A percentile compares a stretch with the other conserved stretches of the same genome.
Conservation (phyloP, 2,113 vertebrate species). For the Atlantisia rogersi region DNA sequence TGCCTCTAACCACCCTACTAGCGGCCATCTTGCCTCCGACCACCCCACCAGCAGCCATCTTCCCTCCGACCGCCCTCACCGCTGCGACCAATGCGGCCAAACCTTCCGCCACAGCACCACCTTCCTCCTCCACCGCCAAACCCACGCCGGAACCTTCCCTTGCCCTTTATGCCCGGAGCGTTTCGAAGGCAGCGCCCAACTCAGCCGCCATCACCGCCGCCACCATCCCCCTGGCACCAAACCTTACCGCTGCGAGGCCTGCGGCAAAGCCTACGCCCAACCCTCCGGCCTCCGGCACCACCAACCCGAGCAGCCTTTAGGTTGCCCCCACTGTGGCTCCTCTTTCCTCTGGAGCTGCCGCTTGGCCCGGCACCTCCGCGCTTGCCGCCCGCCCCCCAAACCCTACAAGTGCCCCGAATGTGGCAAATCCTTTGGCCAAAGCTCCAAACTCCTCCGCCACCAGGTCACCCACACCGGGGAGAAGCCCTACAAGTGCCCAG, state of each 20-base stretch:
- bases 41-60: too few species aligned
- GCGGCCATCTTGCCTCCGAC: too few species aligned
- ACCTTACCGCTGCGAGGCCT: background rate
- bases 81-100: background rate
- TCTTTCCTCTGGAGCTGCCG: background rate
- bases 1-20: too few species aligned
- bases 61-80: background rate
- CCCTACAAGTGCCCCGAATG: background rate
- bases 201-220: background rate
- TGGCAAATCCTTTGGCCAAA: background rate
- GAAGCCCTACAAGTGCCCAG: constrained; percentile 86
- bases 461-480: constrained; percentile 84
- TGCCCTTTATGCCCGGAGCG: background rate
- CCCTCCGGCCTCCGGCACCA: background rate
- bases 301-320: background rate
- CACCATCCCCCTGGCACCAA: background rate
- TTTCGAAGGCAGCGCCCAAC: background rate
- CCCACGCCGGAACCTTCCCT: background rate
- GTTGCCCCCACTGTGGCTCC: background rate
- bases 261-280: background rate
- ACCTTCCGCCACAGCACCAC: background rate
- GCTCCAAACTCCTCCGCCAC: background rate
- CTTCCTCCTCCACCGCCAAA: background rate
- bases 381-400: background rate
- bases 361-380: background rate